Evolutionary conservation across 1,140 invertebrate species (phyloP).

Genomic region (Aphaenogaster floridana): DNA sequence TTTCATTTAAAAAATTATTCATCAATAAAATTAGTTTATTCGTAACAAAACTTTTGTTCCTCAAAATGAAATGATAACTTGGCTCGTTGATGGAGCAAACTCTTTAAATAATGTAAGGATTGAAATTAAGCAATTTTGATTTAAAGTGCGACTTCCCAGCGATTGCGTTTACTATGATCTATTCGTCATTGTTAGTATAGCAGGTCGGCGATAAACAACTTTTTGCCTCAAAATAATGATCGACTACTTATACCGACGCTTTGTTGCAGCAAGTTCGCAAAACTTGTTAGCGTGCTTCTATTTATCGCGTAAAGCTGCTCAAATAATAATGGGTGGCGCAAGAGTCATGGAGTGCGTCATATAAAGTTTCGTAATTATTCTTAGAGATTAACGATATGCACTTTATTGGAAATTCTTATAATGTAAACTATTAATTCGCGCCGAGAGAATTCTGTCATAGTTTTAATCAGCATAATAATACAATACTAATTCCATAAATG

Average conservation of each 20-base stretch:
- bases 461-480: constrained; percentile 20
- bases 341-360: constrained; percentile 8
- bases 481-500: background rate
- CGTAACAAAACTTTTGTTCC: background rate
- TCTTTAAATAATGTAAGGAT: background rate
- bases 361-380: constrained; percentile 39
- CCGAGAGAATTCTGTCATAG: background rate
- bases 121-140: constrained; percentile 6
- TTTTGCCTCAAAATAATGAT: constrained; percentile 41
- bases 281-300: constrained; percentile 37
- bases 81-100: background rate
- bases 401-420: constrained; percentile 15
- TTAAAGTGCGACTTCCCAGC: background rate
- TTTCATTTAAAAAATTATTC: background rate
- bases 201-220: background rate
- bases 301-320: constrained; percentile 18
- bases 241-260: constrained; percentile 21
- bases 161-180: background rate
- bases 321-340: constrained; percentile 25
- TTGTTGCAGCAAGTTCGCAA: constrained; percentile 22
- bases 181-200: constrained; percentile 8
- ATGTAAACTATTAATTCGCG: background rate
- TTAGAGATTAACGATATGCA: constrained; percentile 44
- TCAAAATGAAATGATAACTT: background rate
- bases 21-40: background rate